Percentiles rank a stretch among this genome's conserved stretches.
Conservation (phyloP, 2,113 vertebrate genomes). For the Ictalurus furcatus region DNA sequence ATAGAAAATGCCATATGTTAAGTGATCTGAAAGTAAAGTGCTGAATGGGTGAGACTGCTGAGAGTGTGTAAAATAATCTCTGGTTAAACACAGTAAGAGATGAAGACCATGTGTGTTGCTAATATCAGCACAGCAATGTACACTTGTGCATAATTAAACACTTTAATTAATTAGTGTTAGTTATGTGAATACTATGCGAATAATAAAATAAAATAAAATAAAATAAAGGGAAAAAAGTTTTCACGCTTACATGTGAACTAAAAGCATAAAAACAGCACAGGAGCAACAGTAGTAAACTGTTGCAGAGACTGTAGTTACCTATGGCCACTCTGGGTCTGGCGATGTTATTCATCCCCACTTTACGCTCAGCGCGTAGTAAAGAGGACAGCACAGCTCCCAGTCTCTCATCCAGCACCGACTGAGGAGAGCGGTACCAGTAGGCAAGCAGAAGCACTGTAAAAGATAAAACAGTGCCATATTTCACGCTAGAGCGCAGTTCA, state of each 20-base stretch:
- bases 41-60: neutral
- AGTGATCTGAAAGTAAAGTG: neutral
- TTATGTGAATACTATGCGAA: neutral
- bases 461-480: slow-evolving; percentile 70
- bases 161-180: neutral
- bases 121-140: neutral
- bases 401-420: slow-evolving; percentile 66
- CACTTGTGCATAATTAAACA: neutral
- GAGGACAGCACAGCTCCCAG: slow-evolving; percentile 76
- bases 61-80: slow-evolving; percentile 12
- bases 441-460: slow-evolving; percentile 69
- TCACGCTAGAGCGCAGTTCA: slow-evolving; percentile 64
- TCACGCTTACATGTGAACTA: neutral
- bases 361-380: slow-evolving; percentile 75
- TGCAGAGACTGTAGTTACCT: slow-evolving; percentile 58
- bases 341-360: slow-evolving; percentile 67
- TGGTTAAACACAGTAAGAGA: neutral
- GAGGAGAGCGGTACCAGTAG: slow-evolving; percentile 70
- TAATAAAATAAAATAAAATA: neutral
- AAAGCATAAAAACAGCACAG: neutral
- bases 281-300: neutral
- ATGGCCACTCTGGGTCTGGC: slow-evolving; percentile 75
- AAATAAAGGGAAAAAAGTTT: neutral
- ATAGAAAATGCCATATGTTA: neutral
- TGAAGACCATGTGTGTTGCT: neutral